Evolutionary conservation across 1,140 invertebrate genomes (phyloP), one percentile per base, ranked within the genome.

Genomic region (Camponotus floridanus): DNA sequence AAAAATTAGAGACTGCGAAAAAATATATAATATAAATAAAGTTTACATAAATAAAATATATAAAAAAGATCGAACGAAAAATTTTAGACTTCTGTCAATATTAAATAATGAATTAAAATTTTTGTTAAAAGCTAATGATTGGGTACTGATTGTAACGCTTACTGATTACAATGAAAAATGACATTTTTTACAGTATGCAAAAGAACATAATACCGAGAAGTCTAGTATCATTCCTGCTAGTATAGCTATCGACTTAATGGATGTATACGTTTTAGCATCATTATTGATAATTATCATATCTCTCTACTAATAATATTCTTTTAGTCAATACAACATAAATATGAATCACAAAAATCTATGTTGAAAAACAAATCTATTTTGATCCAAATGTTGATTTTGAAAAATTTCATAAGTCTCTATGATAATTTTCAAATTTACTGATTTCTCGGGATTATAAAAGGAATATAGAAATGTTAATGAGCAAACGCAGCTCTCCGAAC

Each of bases 171-270:
- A 61, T 61, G 4, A 76, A 76, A 73, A 76, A 39, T 76, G n/a
- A 76, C 15, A 0, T 8, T 7, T 33, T 42, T 76, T 45, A n/a
- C 2, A 76, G 33, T n/a, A 45, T 64, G 33, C 9, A 0, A 79
- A 88, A 88, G 18, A 76, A 68, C 48, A 33, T 55, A 45, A 73
- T 48, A 88, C 39, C 78, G 15, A 64, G 9, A 62, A 76, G 3
- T 76, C 21, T 2, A 5, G 7, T 4, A 9, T 51, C 45, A 85
- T 55, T 13, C 0, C 13, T 33, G 26, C 5, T n/a, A 55, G 2
- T 68, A 45, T 45, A 64, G 11, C 2, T 21, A 15, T 80, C 5
- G 26, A 68, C 3, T 33, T 33, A 11, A 36, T 36, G 21, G 39
- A 70, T 21, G 4, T 39, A 68, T 8, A 42, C 21, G 55, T 36